Evolutionary conservation across 2,888 invertebrate species (phyloP).

Genomic region (Trimorus sp.): DNA sequence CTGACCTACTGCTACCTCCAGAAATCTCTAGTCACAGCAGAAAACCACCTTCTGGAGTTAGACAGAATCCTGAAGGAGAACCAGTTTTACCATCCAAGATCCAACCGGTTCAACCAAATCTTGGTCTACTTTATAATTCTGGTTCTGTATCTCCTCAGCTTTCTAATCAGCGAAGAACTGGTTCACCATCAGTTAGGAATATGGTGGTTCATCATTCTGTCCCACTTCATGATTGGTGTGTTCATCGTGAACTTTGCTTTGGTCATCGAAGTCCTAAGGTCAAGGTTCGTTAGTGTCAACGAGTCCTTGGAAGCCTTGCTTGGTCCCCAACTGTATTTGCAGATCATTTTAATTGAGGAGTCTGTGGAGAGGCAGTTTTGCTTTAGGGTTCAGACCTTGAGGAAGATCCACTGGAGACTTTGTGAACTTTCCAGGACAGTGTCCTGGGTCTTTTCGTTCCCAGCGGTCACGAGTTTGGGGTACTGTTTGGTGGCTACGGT

Average conservation of each 20-base stretch:
- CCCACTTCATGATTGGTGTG: conserved; percentile 20
- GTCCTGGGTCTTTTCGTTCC: conserved; percentile 21
- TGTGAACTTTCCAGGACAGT: conserved; percentile 16
- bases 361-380: background rate
- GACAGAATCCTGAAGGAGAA: conserved; percentile 16
- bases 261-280: background rate
- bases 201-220: conserved; percentile 21
- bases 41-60: conserved; percentile 27
- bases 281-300: conserved; percentile 16
- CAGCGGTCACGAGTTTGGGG: conserved; percentile 10
- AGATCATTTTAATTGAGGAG: background rate
- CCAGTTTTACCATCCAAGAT: background rate
- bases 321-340: background rate
- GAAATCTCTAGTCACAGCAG: conserved; percentile 11
- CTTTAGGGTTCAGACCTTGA: conserved; percentile 12
- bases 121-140: background rate
- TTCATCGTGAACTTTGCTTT: conserved; percentile 17
- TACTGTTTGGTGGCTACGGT: conserved; percentile 27
- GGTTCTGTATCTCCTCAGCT: background rate
- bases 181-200: background rate
- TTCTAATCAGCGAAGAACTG: background rate
- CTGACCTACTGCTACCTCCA: conserved; percentile 10
- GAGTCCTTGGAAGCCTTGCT: background rate
- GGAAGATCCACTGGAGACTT: conserved; percentile 34
- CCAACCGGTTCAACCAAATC: background rate